A percentile compares a stretch with the other conserved stretches of the same genome.
Conservation (phyloP, 2,113 vertebrate species). For the Elgaria multicarinata region DNA sequence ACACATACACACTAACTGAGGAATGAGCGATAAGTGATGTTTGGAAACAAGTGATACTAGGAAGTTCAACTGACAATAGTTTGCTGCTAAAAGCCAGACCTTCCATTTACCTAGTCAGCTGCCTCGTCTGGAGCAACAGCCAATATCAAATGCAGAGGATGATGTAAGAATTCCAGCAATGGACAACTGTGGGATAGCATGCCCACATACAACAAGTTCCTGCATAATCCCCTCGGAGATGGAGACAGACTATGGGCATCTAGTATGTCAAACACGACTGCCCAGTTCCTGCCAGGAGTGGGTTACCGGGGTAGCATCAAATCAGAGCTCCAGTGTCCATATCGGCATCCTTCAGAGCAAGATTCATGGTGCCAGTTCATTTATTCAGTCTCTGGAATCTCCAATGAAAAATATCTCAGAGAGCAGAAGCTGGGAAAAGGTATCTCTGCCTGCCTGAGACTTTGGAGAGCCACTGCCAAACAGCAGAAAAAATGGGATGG, state of each 20-base stretch:
- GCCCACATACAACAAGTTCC: accelerated
- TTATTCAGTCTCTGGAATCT: not conserved
- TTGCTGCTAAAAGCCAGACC: accelerated
- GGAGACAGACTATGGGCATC: not conserved
- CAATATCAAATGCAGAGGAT: accelerated
- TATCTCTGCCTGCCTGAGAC: not conserved
- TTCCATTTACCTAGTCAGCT: accelerated
- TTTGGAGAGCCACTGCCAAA: not conserved
- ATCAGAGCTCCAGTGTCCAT: not conserved
- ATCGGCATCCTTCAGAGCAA: not conserved
- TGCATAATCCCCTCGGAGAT: accelerated
- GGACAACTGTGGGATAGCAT: accelerated
- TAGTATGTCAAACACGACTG: not conserved
- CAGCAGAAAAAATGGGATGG: not conserved
- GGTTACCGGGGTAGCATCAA: too few relatives aligned
- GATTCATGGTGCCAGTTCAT: not conserved
- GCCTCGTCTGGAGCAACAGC: accelerated
- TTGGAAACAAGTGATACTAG: accelerated
- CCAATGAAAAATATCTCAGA: not conserved
- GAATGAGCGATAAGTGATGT: not conserved
- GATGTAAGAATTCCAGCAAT: not conserved
- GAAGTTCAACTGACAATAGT: not conserved
- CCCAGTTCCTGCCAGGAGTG: not conserved
- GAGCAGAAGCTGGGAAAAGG: not conserved
- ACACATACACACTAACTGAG: not conserved